phyloP scores from a whole-genome alignment of 1,140 invertebrate genomes.

The Frieseomelitta varia region DNA sequence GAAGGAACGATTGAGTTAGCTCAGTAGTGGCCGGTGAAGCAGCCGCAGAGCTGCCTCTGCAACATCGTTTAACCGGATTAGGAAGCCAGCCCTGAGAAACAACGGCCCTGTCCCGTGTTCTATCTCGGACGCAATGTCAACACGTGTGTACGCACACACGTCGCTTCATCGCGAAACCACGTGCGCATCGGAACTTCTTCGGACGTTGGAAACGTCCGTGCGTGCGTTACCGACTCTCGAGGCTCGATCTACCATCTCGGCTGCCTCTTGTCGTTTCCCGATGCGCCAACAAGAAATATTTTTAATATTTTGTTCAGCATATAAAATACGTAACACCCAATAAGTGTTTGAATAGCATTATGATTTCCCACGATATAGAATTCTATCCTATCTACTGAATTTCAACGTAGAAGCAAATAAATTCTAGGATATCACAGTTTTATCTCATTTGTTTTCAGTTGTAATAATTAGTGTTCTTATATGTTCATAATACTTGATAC shows the following conservation, averaged over 20 bases:
- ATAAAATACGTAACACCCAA: too few species aligned
- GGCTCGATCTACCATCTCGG: slow-evolving; percentile 8
- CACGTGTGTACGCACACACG: slow-evolving; percentile 8
- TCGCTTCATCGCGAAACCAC: background rate
- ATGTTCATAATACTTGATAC: too few species aligned
- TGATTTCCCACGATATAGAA: too few species aligned
- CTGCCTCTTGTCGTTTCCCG: background rate
- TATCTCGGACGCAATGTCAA: slow-evolving; percentile 57
- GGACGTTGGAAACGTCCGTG: too few species aligned
- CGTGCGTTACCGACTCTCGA: slow-evolving; percentile 27
- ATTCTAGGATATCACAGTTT: too few species aligned
- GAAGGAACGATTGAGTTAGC: slow-evolving; percentile 69
- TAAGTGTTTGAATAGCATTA: too few species aligned
- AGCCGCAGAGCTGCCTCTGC: slow-evolving; percentile 66
- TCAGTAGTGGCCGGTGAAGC: slow-evolving; percentile 46
- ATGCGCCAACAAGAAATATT: too few species aligned
- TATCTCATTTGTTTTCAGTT: background rate
- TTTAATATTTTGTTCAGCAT: too few species aligned
- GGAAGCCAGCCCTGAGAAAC: slow-evolving; percentile 73
- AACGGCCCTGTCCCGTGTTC: slow-evolving; percentile 64
- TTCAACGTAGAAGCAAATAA: too few species aligned
- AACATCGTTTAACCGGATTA: slow-evolving; percentile 75
- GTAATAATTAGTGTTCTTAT: background rate
- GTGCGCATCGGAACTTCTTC: background rate
- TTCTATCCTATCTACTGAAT: too few species aligned